These are phyloP conservation scores for Crocodylus rhombifer DNA, from an alignment of 2,797 vertebrate genomes.

Conservation along the genomic window DNA sequence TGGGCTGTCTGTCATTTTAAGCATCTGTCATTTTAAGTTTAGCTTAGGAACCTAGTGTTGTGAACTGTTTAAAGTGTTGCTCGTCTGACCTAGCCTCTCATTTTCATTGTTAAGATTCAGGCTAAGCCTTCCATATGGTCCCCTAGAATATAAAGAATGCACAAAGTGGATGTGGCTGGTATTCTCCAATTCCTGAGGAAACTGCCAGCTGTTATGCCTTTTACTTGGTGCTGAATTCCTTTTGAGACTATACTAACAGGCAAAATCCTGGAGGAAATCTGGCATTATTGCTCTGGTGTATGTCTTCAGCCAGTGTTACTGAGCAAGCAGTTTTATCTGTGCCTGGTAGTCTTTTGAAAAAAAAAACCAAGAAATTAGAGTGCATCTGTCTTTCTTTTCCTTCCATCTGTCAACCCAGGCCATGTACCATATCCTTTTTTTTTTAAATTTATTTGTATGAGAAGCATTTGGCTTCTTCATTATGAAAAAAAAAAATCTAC, in stretches of 20 bases:
- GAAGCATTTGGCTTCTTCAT: slow-evolving; percentile 46
- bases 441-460: neutral
- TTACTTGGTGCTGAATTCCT: slow-evolving; percentile 13
- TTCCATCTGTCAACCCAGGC: slow-evolving; percentile 71
- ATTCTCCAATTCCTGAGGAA: slow-evolving; percentile 25
- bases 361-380: slow-evolving; percentile 55
- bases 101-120: slow-evolving; percentile 63
- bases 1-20: slow-evolving; percentile 65
- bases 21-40: slow-evolving; percentile 70
- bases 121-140: slow-evolving; percentile 56
- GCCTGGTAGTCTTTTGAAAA: neutral
- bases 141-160: neutral
- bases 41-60: slow-evolving; percentile 62
- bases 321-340: slow-evolving; percentile 47
- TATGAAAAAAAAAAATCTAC: slow-evolving; percentile 28
- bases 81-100: slow-evolving; percentile 57
- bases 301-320: slow-evolving; percentile 27
- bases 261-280: slow-evolving; percentile 56
- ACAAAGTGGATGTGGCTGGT: slow-evolving; percentile 10
- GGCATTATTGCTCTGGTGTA: slow-evolving; percentile 32
- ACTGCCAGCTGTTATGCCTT: slow-evolving; percentile 61
- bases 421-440: neutral
- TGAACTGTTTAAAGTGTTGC: slow-evolving; percentile 57
- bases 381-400: slow-evolving; percentile 71
- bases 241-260: slow-evolving; percentile 11